Evolutionary conservation across 1,140 invertebrate species (phyloP).

Genomic region (Andrena cerasifolii): DNA sequence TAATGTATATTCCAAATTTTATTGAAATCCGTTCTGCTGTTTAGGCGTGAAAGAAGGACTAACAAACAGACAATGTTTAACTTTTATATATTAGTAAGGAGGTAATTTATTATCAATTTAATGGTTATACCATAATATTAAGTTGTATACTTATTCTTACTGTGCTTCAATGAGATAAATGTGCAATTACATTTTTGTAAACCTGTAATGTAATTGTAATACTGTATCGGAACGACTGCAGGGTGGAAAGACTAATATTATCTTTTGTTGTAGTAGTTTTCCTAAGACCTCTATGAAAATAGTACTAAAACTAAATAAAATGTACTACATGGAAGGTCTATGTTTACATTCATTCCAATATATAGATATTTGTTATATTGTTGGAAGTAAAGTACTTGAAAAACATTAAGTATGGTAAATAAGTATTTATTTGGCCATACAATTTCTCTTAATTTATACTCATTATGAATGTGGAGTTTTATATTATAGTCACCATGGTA

Average conservation of each 20-base stretch:
- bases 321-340: neutral
- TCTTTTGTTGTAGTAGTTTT: neutral
- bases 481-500: no score
- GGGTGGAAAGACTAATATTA: slow-evolving; percentile 33
- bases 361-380: no score
- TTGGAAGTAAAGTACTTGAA: neutral
- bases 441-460: no score
- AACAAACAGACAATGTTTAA: no score
- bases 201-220: neutral
- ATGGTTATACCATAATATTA: neutral
- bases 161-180: neutral
- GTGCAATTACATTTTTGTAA: slow-evolving; percentile 27
- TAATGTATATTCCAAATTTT: no score
- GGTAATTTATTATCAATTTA: slow-evolving; percentile 7
- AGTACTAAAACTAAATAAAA: slow-evolving; percentile 10
- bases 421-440: no score
- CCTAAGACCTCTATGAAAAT: neutral
- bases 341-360: neutral
- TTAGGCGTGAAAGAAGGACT: no score
- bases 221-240: neutral
- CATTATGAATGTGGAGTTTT: no score
- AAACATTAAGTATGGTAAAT: neutral
- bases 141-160: neutral
- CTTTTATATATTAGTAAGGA: no score
- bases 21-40: no score